phyloP scores from a whole-genome alignment of 2,888 invertebrate species.

The Rhimphoctona megacephalus region DNA sequence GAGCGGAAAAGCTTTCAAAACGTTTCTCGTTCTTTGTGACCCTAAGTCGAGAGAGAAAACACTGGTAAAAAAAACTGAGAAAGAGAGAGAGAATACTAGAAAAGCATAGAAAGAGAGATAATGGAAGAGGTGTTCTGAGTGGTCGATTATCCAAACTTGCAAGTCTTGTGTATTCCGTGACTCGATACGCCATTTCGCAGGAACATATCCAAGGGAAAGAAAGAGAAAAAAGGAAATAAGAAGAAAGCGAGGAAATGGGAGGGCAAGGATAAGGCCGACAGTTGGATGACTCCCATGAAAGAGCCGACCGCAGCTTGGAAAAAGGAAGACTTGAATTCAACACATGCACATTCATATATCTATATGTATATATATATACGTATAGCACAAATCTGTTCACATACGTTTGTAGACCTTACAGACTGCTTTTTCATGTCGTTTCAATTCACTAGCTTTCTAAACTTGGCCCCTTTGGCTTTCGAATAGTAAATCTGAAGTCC shows the following conservation, averaged over 20 bases:
- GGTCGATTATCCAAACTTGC: constrained; percentile 59
- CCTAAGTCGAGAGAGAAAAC: constrained; percentile 1
- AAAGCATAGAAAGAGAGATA: constrained; percentile 4
- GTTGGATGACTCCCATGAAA: constrained; percentile 58
- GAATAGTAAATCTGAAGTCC: constrained; percentile 14
- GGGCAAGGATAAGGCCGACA: constrained; percentile 47
- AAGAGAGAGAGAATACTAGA: constrained; percentile 2
- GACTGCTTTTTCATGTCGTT: constrained; percentile 45
- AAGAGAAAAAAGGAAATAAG: constrained; percentile 5
- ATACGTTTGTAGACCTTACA: constrained; percentile 23
- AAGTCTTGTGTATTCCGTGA: constrained; percentile 29
- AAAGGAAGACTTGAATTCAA: constrained; percentile 31
- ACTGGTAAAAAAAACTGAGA: neutral
- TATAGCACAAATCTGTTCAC: constrained; percentile 32
- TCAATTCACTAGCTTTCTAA: constrained; percentile 29
- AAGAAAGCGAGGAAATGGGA: neutral
- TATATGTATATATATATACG: constrained; percentile 9
- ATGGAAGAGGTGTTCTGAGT: constrained; percentile 59
- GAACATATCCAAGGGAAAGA: neutral
- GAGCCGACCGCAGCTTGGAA: constrained; percentile 40
- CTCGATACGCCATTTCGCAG: constrained; percentile 55
- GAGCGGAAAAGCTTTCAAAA: constrained; percentile 54
- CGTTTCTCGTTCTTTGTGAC: constrained; percentile 49
- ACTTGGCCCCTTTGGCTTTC: constrained; percentile 20
- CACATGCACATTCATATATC: neutral